phyloP scores from a whole-genome alignment of 2,113 vertebrate species.

The Entelurus aequoreus region DNA sequence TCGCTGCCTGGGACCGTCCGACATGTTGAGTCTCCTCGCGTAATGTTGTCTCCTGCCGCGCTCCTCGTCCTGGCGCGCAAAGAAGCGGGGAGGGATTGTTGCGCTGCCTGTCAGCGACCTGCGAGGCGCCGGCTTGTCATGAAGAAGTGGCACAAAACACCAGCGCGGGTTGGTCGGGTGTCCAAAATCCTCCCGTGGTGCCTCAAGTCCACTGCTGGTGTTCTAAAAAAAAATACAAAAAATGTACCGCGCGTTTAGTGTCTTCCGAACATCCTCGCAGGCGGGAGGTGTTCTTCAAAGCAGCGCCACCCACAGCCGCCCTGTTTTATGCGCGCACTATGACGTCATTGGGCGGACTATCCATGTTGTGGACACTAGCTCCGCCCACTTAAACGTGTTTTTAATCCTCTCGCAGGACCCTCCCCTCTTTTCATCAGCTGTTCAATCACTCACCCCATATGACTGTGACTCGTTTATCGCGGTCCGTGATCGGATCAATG shows the following conservation, averaged over 20 bases:
- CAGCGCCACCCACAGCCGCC: too few species aligned
- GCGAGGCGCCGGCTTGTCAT: neutral
- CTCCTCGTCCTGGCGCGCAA: constrained; percentile 8
- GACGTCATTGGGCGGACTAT: too few species aligned
- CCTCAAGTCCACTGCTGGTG: neutral
- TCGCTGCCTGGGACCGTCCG: constrained; percentile 74
- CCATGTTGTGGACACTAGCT: too few species aligned
- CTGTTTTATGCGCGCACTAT: too few species aligned
- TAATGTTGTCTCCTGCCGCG: neutral
- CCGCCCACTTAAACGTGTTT: too few species aligned
- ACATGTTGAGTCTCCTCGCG: constrained; percentile 50
- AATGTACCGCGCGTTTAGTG: neutral
- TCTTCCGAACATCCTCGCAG: too few species aligned
- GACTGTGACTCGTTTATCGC: too few species aligned
- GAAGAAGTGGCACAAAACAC: neutral
- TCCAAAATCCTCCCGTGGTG: constrained; percentile 1
- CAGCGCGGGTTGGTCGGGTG: neutral
- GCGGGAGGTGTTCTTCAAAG: too few species aligned
- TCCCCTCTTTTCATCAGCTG: too few species aligned
- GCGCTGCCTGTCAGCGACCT: constrained; percentile 34
- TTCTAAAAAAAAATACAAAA: neutral
- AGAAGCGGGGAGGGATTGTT: constrained; percentile 1
- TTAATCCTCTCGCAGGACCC: too few species aligned
- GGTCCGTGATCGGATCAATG: too few species aligned
- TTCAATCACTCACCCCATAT: too few species aligned